These are phyloP conservation scores for Lepidonotus clava DNA, from an alignment of 2,888 invertebrate species.

Conservation along the genomic window DNA sequence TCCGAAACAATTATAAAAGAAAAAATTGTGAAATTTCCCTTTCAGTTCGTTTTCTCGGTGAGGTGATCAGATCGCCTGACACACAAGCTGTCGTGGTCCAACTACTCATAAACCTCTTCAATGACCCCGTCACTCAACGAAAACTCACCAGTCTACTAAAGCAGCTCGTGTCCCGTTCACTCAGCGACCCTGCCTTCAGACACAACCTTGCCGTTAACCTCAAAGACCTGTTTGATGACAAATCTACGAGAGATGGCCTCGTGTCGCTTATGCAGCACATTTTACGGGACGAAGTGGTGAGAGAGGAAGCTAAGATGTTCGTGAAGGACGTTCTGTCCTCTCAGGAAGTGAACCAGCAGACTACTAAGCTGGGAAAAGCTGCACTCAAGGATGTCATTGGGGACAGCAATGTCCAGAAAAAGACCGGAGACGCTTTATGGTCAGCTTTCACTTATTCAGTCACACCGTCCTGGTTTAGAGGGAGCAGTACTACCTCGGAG, in stretches of 20 bases:
- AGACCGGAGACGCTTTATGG: slow-evolving; percentile 53
- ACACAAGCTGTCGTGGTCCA: neutral
- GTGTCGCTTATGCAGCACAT: slow-evolving; percentile 5
- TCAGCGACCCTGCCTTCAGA: slow-evolving; percentile 41
- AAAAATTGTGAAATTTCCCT: neutral
- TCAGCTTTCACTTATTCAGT: slow-evolving; percentile 49
- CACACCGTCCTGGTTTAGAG: neutral
- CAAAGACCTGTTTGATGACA: slow-evolving; percentile 2
- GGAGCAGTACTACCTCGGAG: neutral
- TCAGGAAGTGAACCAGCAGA: neutral
- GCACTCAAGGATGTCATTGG: slow-evolving; percentile 9
- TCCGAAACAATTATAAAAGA: neutral
- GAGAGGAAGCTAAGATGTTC: slow-evolving; percentile 31
- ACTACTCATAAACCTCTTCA: slow-evolving; percentile 25
- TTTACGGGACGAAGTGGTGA: neutral
- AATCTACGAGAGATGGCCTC: slow-evolving; percentile 18
- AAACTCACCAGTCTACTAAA: slow-evolving; percentile 23
- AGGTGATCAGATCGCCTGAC: neutral
- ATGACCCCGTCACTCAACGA: slow-evolving; percentile 30
- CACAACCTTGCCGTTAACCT: slow-evolving; percentile 47
- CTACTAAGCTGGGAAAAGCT: slow-evolving; percentile 18
- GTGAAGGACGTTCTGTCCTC: slow-evolving; percentile 33
- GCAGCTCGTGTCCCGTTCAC: neutral
- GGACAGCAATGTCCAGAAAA: slow-evolving; percentile 15
- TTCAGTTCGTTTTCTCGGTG: slow-evolving; percentile 44